Conservation (phyloP, 2,888 invertebrate genomes). For the Myathropa florea region DNA sequence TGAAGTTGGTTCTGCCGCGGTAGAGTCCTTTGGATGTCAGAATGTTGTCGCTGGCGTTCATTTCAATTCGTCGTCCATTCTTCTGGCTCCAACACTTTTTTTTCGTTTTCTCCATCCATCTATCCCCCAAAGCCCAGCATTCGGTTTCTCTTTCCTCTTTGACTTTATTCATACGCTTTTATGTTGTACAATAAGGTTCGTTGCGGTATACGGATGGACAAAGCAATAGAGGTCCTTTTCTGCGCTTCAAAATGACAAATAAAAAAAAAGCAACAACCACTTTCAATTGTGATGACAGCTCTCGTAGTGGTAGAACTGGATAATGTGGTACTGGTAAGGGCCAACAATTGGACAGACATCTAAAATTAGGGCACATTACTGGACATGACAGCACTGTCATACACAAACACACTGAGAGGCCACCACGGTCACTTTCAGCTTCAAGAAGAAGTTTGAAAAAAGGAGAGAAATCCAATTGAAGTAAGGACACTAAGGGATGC, state of each 20-base stretch:
- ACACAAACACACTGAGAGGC: neutral
- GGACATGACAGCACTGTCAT: slow-evolving; percentile 60
- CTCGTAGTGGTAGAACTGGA: slow-evolving; percentile 28
- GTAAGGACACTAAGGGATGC: slow-evolving; percentile 1
- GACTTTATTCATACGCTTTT: slow-evolving; percentile 59
- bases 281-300: slow-evolving; percentile 54
- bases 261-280: slow-evolving; percentile 36
- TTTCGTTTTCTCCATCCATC: neutral
- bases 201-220: neutral
- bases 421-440: slow-evolving; percentile 31
- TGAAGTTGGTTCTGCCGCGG: neutral
- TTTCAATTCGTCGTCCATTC: slow-evolving; percentile 50
- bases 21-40: slow-evolving; percentile 3
- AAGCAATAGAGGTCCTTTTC: slow-evolving; percentile 18
- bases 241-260: slow-evolving; percentile 35
- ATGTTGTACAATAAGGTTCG: slow-evolving; percentile 33
- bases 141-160: neutral
- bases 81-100: slow-evolving; percentile 20
- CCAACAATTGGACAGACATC: slow-evolving; percentile 61
- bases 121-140: neutral
- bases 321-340: slow-evolving; percentile 50
- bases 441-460: neutral
- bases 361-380: slow-evolving; percentile 63
- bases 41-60: slow-evolving; percentile 52
- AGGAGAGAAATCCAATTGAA: neutral